These are phyloP conservation scores for Furcula furcula DNA, from an alignment of 2,888 invertebrate genomes.

Conservation along the genomic window DNA sequence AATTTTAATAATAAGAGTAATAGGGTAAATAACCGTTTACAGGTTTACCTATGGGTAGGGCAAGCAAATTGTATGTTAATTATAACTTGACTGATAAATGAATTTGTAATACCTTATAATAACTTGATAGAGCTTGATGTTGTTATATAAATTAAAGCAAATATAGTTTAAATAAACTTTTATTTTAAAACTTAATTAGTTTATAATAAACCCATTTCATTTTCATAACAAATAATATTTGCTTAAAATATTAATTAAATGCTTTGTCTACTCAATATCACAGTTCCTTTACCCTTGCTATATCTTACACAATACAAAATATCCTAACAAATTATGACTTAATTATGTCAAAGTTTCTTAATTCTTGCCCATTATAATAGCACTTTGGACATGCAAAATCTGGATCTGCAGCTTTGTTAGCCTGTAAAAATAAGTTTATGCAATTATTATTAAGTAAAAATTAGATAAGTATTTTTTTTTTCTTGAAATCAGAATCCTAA, in stretches of 20 bases:
- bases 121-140: too few species aligned
- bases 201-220: neutral
- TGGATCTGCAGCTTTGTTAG: conserved; percentile 84
- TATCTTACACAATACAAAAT: neutral
- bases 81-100: too few species aligned
- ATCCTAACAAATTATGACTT: conserved; percentile 9
- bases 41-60: too few species aligned
- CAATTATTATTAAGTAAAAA: too few species aligned
- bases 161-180: neutral
- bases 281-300: conserved; percentile 14
- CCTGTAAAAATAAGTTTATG: conserved; percentile 67
- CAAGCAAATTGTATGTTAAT: too few species aligned
- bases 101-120: too few species aligned
- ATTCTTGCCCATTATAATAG: conserved; percentile 70
- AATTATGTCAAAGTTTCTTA: conserved; percentile 48
- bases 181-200: neutral
- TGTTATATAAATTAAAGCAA: neutral
- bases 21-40: too few species aligned
- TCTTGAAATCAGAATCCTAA: too few species aligned
- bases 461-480: too few species aligned
- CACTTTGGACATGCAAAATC: conserved; percentile 86
- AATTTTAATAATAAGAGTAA: too few species aligned
- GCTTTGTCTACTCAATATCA: conserved; percentile 18
- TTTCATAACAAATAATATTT: neutral
- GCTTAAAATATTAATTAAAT: neutral